phyloP scores from a whole-genome alignment of 1,140 invertebrate species.

The Panonychus citri region DNA sequence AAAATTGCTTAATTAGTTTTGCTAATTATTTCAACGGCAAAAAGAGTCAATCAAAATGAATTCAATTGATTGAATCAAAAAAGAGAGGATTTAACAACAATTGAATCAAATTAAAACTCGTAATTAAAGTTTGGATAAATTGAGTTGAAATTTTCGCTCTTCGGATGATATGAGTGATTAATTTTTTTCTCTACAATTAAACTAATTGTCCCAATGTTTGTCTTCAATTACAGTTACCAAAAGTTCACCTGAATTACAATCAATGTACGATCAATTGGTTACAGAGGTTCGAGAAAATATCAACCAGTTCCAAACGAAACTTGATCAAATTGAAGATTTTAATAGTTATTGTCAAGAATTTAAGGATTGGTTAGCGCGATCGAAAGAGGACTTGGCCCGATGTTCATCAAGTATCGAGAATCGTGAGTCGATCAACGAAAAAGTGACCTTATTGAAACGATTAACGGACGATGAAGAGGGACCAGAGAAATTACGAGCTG shows the following conservation, averaged over 20 bases:
- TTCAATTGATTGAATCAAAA: too few relatives aligned
- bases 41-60: too few relatives aligned
- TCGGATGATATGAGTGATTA: too few relatives aligned
- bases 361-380: constrained; percentile 62
- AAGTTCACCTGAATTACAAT: background rate
- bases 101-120: too few relatives aligned
- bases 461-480: constrained; percentile 41
- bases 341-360: constrained; percentile 61
- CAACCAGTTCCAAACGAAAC: constrained; percentile 19
- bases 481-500: constrained; percentile 51
- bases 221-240: background rate
- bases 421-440: constrained; percentile 59
- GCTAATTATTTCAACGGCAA: too few relatives aligned
- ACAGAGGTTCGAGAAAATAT: constrained; percentile 6
- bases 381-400: constrained; percentile 69
- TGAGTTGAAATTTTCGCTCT: too few relatives aligned
- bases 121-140: too few relatives aligned
- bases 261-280: background rate
- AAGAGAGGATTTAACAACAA: too few relatives aligned
- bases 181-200: background rate
- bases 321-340: constrained; percentile 72
- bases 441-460: constrained; percentile 52
- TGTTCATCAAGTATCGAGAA: constrained; percentile 82
- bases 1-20: too few relatives aligned
- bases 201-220: background rate